These are phyloP conservation scores for Eupithecia pulchellata DNA, from an alignment of 2,888 invertebrate species.

Conservation along the genomic window DNA sequence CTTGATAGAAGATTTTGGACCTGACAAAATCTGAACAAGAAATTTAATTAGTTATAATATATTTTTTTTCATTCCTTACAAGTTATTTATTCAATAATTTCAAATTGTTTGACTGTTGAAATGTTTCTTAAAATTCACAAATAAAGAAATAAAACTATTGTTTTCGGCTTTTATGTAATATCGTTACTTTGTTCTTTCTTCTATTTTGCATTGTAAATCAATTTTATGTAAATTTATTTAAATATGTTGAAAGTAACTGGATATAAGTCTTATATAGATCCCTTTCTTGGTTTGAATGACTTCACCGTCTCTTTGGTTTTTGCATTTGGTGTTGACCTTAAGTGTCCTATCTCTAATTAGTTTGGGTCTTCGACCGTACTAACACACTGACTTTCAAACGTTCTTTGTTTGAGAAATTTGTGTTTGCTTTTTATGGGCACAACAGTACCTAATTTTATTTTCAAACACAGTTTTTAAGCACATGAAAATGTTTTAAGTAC, in stretches of 20 bases:
- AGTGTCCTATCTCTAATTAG: constrained; percentile 71
- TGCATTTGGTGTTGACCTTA: constrained; percentile 58
- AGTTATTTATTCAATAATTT: neutral
- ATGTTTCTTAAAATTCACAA: neutral
- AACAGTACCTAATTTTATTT: constrained; percentile 39
- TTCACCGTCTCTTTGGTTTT: constrained; percentile 22
- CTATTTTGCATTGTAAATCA: neutral
- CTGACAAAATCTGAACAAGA: too few relatives aligned
- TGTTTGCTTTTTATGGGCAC: constrained; percentile 68
- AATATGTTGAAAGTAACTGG: neutral
- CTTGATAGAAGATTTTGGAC: too few relatives aligned
- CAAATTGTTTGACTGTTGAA: neutral
- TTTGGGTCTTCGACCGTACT: constrained; percentile 71
- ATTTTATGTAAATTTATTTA: neutral
- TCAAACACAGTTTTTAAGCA: constrained; percentile 38
- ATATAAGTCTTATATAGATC: neutral
- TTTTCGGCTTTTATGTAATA: neutral
- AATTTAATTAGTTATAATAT: too few relatives aligned
- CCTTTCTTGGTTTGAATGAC: constrained; percentile 17
- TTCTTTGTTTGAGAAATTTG: constrained; percentile 70
- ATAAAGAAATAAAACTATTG: neutral
- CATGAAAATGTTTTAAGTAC: constrained; percentile 18
- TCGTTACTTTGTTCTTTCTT: neutral
- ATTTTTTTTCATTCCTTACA: too few relatives aligned
- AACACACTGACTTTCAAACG: constrained; percentile 79